Conservation (phyloP, 2,888 invertebrate species). For the Notodonta dromedarius region DNA sequence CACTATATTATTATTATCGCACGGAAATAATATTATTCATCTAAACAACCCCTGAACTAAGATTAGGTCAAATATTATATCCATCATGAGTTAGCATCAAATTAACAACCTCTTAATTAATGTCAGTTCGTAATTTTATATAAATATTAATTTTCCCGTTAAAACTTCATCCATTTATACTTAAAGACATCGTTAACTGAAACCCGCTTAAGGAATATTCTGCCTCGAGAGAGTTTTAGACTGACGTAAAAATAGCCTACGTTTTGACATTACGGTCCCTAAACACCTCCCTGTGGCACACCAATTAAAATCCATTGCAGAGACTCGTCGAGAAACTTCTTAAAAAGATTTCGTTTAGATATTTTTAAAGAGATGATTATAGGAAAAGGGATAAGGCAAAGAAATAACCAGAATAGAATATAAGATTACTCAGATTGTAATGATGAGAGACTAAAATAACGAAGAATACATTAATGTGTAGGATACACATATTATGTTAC, state of each 20-base stretch:
- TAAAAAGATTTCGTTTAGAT: neutral
- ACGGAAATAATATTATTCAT: too few relatives aligned
- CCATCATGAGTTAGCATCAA: neutral
- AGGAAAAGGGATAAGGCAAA: too few relatives aligned
- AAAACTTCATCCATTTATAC: neutral
- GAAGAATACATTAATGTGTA: too few relatives aligned
- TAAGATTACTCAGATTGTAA: too few relatives aligned
- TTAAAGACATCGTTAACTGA: conserved; percentile 1
- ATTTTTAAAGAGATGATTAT: neutral
- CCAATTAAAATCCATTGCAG: neutral
- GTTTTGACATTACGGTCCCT: neutral
- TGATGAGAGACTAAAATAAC: too few relatives aligned
- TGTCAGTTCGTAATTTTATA: neutral
- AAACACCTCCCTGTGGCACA: neutral
- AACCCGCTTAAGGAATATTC: neutral
- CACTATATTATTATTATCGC: too few relatives aligned
- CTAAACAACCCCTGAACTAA: too few relatives aligned
- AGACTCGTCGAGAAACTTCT: neutral
- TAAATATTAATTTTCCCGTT: neutral
- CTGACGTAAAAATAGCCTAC: neutral
- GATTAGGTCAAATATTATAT: too few relatives aligned
- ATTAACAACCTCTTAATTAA: neutral
- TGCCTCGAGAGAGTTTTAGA: neutral
- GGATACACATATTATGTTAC: too few relatives aligned
- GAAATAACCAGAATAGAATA: too few relatives aligned